Evolutionary conservation across 2,888 invertebrate genomes (phyloP).

Genomic region (Drosophila stalkeri): DNA sequence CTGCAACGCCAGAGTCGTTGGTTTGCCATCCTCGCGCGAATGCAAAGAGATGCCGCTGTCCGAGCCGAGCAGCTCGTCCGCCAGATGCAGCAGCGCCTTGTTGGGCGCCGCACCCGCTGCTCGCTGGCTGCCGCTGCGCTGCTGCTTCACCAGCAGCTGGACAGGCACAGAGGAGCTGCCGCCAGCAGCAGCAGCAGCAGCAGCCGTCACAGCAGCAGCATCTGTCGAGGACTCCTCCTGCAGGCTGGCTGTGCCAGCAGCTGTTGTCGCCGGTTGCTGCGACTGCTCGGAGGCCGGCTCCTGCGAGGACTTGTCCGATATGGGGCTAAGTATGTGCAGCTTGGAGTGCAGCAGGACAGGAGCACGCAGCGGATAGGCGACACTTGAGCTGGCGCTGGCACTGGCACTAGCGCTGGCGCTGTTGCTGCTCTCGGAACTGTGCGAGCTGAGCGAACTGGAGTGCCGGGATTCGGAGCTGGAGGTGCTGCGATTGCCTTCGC

Average conservation of each 20-base stretch:
- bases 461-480: slow-evolving; percentile 94
- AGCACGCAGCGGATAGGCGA: slow-evolving; percentile 88
- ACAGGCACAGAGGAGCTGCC: slow-evolving; percentile 54
- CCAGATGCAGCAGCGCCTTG: slow-evolving; percentile 87
- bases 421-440: slow-evolving; percentile 90
- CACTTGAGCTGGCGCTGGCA: slow-evolving; percentile 85
- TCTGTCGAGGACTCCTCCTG: slow-evolving; percentile 35
- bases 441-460: slow-evolving; percentile 93
- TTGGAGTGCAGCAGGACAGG: slow-evolving; percentile 91
- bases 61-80: slow-evolving; percentile 92
- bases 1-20: slow-evolving; percentile 86
- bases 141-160: slow-evolving; percentile 18
- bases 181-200: background rate
- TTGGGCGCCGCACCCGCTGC: slow-evolving; percentile 88
- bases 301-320: slow-evolving; percentile 95
- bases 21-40: slow-evolving; percentile 91
- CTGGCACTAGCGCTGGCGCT: slow-evolving; percentile 84
- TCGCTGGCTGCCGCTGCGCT: slow-evolving; percentile 35
- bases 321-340: slow-evolving; percentile 94
- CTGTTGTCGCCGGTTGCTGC: slow-evolving; percentile 87
- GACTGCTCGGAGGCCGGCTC: slow-evolving; percentile 93
- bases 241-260: slow-evolving; percentile 34
- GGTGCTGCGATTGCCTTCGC: slow-evolving; percentile 94
- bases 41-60: slow-evolving; percentile 95
- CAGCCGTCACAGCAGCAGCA: background rate